These are phyloP conservation scores for Sebastes schlegelii DNA, from an alignment of 2,113 vertebrate genomes.

Conservation along the genomic window DNA sequence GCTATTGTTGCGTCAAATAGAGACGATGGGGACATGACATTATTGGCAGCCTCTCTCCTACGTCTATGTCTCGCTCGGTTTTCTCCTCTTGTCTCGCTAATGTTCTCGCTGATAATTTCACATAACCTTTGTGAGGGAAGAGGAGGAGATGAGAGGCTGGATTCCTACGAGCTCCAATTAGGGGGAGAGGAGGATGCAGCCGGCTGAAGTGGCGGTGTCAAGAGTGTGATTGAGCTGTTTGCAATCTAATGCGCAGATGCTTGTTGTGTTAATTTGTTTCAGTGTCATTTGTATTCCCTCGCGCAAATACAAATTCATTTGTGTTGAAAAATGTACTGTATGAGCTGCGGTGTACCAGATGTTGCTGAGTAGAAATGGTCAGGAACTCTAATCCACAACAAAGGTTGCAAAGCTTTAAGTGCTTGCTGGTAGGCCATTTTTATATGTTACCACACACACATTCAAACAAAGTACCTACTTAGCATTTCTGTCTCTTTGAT, in stretches of 20 bases:
- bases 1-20: conserved; percentile 15
- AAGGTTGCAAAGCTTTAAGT: background rate
- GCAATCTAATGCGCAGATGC: conserved; percentile 32
- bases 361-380: conserved; percentile 15
- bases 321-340: background rate
- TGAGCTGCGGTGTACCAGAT: conserved; percentile 12
- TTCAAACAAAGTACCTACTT: conserved; percentile 10
- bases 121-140: conserved; percentile 44
- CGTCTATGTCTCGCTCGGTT: background rate
- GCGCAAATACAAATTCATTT: conserved; percentile 30
- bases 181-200: conserved; percentile 23
- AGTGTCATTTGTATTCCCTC: conserved; percentile 26
- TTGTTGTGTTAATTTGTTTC: conserved; percentile 35
- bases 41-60: background rate
- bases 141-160: conserved; percentile 39
- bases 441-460: conserved; percentile 6
- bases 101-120: conserved; percentile 39
- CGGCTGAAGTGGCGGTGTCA: conserved; percentile 51
- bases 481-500: conserved; percentile 12
- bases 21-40: conserved; percentile 20
- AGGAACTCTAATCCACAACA: conserved; percentile 11
- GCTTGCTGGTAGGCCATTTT: background rate
- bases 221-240: conserved; percentile 56
- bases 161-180: conserved; percentile 37
- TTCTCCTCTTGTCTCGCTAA: background rate